A percentile compares a stretch with the other conserved stretches of the same genome.
Conservation (phyloP, 2,888 invertebrate genomes). For the Rutpela maculata region DNA sequence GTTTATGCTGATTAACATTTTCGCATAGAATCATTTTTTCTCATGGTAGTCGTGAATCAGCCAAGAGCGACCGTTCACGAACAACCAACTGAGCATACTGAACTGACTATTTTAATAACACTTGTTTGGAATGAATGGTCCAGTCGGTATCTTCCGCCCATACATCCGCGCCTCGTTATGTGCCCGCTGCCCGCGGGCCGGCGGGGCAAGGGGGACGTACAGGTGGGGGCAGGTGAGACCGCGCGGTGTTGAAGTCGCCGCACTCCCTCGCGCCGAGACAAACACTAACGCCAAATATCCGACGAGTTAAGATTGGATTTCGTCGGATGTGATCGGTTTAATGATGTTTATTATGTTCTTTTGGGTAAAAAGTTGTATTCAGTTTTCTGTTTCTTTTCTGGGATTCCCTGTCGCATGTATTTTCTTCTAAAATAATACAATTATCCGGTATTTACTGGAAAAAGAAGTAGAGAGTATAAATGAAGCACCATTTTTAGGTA, state of each 20-base stretch:
- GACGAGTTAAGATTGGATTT: conserved; percentile 25
- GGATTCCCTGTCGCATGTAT: no score
- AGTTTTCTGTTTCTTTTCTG: no score
- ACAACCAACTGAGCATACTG: conserved; percentile 45
- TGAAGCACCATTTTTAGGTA: no score
- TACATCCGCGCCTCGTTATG: conserved; percentile 70
- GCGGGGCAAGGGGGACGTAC: conserved; percentile 49
- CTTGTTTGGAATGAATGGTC: conserved; percentile 62
- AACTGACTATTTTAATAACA: conserved; percentile 61
- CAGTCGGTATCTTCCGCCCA: conserved; percentile 68
- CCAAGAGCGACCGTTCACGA: conserved; percentile 40
- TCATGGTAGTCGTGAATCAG: conserved; percentile 39
- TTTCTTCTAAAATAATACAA: no score
- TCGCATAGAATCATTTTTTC: conserved; percentile 40
- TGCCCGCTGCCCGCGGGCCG: conserved; percentile 57
- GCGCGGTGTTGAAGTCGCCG: conserved; percentile 68
- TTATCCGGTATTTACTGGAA: no score
- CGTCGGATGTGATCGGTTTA: conserved; percentile 24
- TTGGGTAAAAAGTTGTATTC: not conserved
- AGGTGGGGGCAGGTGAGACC: conserved; percentile 61
- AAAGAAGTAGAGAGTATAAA: no score
- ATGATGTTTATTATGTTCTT: not conserved
- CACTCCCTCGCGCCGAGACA: conserved; percentile 69
- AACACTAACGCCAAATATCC: conserved; percentile 57
- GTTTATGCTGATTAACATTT: conserved; percentile 39